phyloP scores from a whole-genome alignment of 2,888 invertebrate genomes.

The Serrognathus titanus region DNA sequence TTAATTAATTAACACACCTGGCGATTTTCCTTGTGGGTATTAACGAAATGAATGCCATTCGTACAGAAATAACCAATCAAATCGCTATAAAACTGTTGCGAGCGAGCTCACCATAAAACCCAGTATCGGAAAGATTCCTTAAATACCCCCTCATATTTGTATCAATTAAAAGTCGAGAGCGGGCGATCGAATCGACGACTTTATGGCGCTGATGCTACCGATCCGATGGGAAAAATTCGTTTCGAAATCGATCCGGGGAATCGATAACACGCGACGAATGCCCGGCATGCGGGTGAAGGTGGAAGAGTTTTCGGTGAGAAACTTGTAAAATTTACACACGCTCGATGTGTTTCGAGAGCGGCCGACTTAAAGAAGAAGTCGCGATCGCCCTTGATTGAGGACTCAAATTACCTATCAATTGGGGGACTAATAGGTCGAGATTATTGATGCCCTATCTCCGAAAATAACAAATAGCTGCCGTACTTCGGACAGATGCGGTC shows the following conservation, averaged over 20 bases:
- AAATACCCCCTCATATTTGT: too few species aligned
- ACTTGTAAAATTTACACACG: slow-evolving; percentile 7
- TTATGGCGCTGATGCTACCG: too few species aligned
- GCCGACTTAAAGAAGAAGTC: too few species aligned
- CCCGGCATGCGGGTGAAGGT: slow-evolving; percentile 1
- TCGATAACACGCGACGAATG: neutral
- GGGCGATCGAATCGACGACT: too few species aligned
- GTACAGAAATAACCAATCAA: too few species aligned
- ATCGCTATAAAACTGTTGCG: too few species aligned
- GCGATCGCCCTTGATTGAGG: slow-evolving; percentile 11
- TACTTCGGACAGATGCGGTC: slow-evolving; percentile 32
- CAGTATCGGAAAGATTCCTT: too few species aligned
- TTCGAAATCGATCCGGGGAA: neutral
- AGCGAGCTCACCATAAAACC: too few species aligned
- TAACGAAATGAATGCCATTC: too few species aligned
- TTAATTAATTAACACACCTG: too few species aligned
- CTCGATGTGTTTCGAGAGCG: neutral
- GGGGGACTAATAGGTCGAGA: slow-evolving; percentile 45
- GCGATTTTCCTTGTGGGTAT: too few species aligned
- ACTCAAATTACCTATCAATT: slow-evolving; percentile 47
- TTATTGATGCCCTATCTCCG: slow-evolving; percentile 43
- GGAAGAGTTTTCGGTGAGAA: neutral
- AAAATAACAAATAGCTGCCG: slow-evolving; percentile 48
- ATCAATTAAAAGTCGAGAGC: too few species aligned
- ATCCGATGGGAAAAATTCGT: neutral